These are phyloP conservation scores for Caenorhabditis angaria DNA, from an alignment of 2,888 invertebrate genomes.

Conservation along the genomic window DNA sequence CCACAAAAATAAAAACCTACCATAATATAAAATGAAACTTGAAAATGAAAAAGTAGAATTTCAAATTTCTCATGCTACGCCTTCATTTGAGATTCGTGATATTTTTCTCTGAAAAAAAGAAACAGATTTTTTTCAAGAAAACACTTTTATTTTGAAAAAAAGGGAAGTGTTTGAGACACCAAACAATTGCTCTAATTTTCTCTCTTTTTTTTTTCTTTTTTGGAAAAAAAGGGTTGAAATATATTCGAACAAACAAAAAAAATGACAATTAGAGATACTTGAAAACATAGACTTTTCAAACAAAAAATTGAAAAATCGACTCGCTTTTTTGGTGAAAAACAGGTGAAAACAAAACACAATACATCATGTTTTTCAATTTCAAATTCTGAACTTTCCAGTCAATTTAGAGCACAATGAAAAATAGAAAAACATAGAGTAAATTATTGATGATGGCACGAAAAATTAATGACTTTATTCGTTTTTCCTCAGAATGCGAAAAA, in stretches of 20 bases:
- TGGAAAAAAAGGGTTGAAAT: too few species aligned
- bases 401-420: too few species aligned
- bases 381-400: too few species aligned
- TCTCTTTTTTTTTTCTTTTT: background rate
- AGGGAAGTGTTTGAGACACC: background rate
- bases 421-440: background rate
- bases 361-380: background rate
- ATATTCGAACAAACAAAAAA: background rate
- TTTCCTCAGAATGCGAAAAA: too few species aligned
- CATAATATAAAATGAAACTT: background rate
- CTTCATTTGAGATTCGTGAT: background rate
- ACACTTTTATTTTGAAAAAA: background rate
- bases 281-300: background rate
- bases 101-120: background rate
- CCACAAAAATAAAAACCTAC: background rate
- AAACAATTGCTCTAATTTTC: background rate
- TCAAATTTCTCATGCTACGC: background rate
- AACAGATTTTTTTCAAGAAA: background rate
- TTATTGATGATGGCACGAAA: slow-evolving; percentile 4
- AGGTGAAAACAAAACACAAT: too few species aligned
- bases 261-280: background rate
- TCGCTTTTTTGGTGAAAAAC: background rate
- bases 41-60: background rate
- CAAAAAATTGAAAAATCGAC: background rate
- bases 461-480: too few species aligned